These are phyloP conservation scores for Pycnonotus jocosus DNA, from an alignment of 2,113 vertebrate genomes.

Conservation along the genomic window DNA sequence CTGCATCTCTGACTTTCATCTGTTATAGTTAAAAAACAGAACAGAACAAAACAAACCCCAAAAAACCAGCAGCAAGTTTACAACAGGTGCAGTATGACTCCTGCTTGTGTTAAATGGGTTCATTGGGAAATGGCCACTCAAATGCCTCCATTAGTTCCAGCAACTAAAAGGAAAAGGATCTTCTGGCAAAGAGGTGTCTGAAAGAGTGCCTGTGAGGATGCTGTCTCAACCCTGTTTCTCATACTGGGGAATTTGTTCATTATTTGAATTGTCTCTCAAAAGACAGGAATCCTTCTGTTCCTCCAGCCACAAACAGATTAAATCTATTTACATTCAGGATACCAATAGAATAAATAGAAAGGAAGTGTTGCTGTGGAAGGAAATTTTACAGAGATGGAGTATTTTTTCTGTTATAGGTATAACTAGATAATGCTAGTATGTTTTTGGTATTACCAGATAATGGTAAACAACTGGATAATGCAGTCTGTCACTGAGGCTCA, in stretches of 20 bases:
- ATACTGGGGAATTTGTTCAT: background rate
- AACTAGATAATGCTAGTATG: background rate
- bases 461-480: background rate
- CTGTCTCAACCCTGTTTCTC: rapidly evolving
- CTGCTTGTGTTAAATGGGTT: background rate
- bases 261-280: background rate
- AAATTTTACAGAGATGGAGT: background rate
- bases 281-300: background rate
- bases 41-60: no score
- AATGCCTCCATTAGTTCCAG: background rate
- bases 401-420: background rate
- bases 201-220: background rate
- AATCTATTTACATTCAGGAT: background rate
- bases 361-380: background rate
- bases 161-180: background rate
- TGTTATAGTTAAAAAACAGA: background rate
- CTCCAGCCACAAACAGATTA: background rate
- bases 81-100: background rate
- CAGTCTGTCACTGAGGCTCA: background rate
- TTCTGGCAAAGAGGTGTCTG: background rate
- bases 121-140: background rate
- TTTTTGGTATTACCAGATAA: background rate
- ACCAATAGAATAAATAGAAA: background rate
- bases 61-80: background rate
- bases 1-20: background rate